phyloP scores from a whole-genome alignment of 2,113 vertebrate genomes.

The Megaceryle maxima region DNA sequence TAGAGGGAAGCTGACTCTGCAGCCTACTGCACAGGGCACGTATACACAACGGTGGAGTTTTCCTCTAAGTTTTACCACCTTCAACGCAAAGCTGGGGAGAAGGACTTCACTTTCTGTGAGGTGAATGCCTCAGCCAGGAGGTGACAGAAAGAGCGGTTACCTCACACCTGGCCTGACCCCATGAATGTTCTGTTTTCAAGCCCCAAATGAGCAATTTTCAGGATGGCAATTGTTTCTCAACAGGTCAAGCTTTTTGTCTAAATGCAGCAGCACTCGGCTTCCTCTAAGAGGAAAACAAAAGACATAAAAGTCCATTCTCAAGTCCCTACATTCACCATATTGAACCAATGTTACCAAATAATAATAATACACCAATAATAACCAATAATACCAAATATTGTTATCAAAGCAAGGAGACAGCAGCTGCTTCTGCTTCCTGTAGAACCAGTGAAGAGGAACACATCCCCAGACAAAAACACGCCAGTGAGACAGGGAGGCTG shows the following conservation, averaged over 20 bases:
- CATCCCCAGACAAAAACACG: neutral
- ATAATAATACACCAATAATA: no score
- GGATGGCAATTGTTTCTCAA: neutral
- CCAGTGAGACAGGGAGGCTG: neutral
- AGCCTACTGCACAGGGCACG: neutral
- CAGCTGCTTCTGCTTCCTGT: neutral
- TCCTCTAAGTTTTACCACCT: neutral
- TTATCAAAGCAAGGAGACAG: neutral
- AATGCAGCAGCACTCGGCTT: neutral
- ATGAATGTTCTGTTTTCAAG: neutral
- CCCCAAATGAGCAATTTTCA: neutral
- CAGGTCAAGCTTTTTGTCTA: neutral
- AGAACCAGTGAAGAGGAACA: neutral
- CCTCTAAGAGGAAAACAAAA: neutral
- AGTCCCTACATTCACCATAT: neutral
- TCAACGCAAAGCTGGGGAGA: neutral
- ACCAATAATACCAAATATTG: neutral
- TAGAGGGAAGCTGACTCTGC: neutral
- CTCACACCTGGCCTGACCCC: neutral
- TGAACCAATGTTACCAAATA: neutral
- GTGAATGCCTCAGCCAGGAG: neutral
- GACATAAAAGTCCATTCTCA: neutral
- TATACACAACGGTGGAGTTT: neutral
- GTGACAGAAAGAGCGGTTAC: neutral
- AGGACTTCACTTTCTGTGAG: neutral